These are phyloP conservation scores for Stenichneumon culpator DNA, from an alignment of 2,888 invertebrate genomes.

Conservation along the genomic window DNA sequence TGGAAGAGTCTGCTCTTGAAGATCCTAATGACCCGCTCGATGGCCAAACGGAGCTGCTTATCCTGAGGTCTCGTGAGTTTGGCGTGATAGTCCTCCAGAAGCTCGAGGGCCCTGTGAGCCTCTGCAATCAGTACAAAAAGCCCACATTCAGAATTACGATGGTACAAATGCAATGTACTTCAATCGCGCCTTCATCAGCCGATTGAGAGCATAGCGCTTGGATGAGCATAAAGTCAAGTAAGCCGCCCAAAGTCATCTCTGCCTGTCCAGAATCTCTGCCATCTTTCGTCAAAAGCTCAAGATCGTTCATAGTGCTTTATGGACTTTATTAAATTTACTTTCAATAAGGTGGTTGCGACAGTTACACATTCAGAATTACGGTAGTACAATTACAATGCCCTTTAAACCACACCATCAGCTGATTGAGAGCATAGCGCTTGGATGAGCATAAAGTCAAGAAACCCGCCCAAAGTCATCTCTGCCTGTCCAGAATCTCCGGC, in stretches of 20 bases:
- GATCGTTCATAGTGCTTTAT: slow-evolving; percentile 57
- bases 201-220: background rate
- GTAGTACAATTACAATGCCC: too few relatives aligned
- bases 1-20: slow-evolving; percentile 99
- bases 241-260: background rate
- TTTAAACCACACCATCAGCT: background rate
- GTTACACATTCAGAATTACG: too few relatives aligned
- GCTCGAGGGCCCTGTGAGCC: slow-evolving; percentile 99
- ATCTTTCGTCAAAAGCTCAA: slow-evolving; percentile 66
- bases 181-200: background rate
- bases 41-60: slow-evolving; percentile 96
- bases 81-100: slow-evolving; percentile 99
- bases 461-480: background rate
- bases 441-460: slow-evolving; percentile 15
- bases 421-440: background rate
- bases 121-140: slow-evolving; percentile 88
- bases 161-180: background rate
- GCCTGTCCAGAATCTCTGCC: background rate
- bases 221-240: background rate
- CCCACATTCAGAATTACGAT: slow-evolving; percentile 6
- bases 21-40: slow-evolving; percentile 98
- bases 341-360: slow-evolving; percentile 72
- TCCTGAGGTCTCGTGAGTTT: slow-evolving; percentile 97
- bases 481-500: background rate
- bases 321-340: slow-evolving; percentile 75